Percentiles rank a stretch among this genome's conserved stretches.
Conservation (phyloP, 1,140 invertebrate genomes). For the Augochlora pura region DNA sequence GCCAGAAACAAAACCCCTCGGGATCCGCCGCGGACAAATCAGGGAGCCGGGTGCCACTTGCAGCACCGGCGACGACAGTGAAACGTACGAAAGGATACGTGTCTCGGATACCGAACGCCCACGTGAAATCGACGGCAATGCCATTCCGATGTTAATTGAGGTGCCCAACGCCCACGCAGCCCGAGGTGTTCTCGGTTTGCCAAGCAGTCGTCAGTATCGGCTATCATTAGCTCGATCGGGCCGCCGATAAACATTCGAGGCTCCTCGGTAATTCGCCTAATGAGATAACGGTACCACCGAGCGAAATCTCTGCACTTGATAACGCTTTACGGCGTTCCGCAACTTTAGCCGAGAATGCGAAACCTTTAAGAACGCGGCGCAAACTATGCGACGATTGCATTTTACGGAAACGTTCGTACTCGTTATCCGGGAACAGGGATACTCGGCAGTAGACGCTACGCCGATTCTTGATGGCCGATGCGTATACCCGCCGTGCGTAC, state of each 20-base stretch:
- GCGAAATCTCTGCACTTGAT: constrained; percentile 29
- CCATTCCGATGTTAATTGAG: constrained; percentile 69
- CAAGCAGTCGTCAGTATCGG: constrained; percentile 33
- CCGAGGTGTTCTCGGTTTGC: constrained; percentile 30
- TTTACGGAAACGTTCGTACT: constrained; percentile 22
- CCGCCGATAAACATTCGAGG: constrained; percentile 40
- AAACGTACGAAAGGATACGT: constrained; percentile 60
- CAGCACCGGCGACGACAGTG: constrained; percentile 45
- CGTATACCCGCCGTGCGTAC: no score
- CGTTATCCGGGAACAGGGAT: constrained; percentile 7
- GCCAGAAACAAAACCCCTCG: no score
- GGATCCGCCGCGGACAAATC: constrained; percentile 38
- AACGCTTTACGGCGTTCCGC: constrained; percentile 12
- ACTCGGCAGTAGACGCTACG: constrained; percentile 1
- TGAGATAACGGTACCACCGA: constrained; percentile 35
- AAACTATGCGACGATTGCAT: constrained; percentile 19
- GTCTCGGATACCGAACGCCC: constrained; percentile 60
- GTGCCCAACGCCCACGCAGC: constrained; percentile 55
- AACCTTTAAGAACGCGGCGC: constrained; percentile 25
- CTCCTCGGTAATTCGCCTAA: constrained; percentile 45
- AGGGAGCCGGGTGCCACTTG: constrained; percentile 42
- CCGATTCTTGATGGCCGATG: neutral
- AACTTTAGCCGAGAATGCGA: constrained; percentile 3
- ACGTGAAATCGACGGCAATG: constrained; percentile 58
- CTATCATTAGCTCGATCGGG: constrained; percentile 52